Evolutionary conservation across 2,888 invertebrate genomes (phyloP).

Genomic region (Pristionchus exspectatus): DNA sequence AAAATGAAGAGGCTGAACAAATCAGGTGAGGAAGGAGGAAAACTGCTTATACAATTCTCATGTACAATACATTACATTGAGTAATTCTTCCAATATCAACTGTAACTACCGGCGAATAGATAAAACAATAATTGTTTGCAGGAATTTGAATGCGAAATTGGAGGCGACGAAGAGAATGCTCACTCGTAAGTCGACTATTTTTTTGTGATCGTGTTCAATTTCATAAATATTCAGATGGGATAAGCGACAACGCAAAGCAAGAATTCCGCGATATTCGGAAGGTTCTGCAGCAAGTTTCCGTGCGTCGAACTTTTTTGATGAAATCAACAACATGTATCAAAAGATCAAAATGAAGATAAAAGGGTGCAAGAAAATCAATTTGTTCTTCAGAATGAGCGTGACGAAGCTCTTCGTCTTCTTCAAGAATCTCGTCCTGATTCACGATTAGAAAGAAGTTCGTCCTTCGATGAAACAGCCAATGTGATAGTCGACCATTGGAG

Average conservation of each 20-base stretch:
- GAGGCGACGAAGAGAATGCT: constrained; percentile 48
- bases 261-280: constrained; percentile 1
- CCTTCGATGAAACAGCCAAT: constrained; percentile 1
- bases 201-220: too few relatives aligned
- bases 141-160: constrained; percentile 27
- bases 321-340: too few relatives aligned
- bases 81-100: neutral
- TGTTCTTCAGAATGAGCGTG: neutral
- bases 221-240: neutral
- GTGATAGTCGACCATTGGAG: constrained; percentile 69
- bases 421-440: neutral
- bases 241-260: constrained; percentile 26
- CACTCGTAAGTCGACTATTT: neutral
- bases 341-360: neutral
- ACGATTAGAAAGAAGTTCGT: constrained; percentile 11
- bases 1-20: constrained; percentile 40
- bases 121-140: neutral
- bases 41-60: neutral
- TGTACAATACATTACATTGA: neutral
- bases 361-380: neutral
- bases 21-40: neutral
- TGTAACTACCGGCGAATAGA: too few relatives aligned
- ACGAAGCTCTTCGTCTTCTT: constrained; percentile 19
- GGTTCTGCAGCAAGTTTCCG: constrained; percentile 16
- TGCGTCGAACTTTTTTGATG: neutral